Evolutionary conservation across 2,113 vertebrate genomes (phyloP), one percentile per base, ranked within the genome.

Genomic region (Phyllopteryx taeniolatus): DNA sequence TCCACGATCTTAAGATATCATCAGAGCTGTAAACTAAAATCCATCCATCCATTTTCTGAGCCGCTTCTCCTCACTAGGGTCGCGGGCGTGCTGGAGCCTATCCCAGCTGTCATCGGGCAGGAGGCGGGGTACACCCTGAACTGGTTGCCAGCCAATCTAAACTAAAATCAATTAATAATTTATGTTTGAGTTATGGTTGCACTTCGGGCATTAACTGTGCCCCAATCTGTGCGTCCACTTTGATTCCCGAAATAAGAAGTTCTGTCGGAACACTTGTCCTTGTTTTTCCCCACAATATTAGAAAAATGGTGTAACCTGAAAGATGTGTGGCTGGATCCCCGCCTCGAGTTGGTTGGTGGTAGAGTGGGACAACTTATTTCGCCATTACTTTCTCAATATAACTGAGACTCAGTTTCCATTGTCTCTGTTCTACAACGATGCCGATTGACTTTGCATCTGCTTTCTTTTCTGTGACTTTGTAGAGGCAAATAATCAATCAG

Each of bases 221-320:
- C 76, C 70, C 78, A 73, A 77, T 63, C 54, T 81, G 70, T 66
- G 54, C 67, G 44, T 59, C 72, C 72, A 76, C 49, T 68, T 71
- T 69, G 43, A 54, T 42, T 73, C 12, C 27, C 19, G 13, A 20
- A 82, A 33, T 74, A 76, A 75, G 70, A 27, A 8, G 27, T 57
- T 5, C 11, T 12, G 8, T n/a, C 10, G 53, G 9, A 22, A 22
- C n/a, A 1, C 22, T 57, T 49, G 15, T 49, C 47, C 47, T 49
- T 49, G 47, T 17, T 54, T 54, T 10, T 6, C 15, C 19, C n/a
- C n/a, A 22, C 22, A 57, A 27, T 20, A 7, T 19, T n/a, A 20
- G 22, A 57, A 31, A 59, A 56, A 31, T n/a, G 20, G 19, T 56
- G 20, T 0, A 56, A 56, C 53, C 53, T 53, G 4, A 59, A 31